A percentile compares a stretch with the other conserved stretches of the same genome.
Evolutionary conservation across 2,888 invertebrate genomes (phyloP).

Genomic region (Busseola fusca): DNA sequence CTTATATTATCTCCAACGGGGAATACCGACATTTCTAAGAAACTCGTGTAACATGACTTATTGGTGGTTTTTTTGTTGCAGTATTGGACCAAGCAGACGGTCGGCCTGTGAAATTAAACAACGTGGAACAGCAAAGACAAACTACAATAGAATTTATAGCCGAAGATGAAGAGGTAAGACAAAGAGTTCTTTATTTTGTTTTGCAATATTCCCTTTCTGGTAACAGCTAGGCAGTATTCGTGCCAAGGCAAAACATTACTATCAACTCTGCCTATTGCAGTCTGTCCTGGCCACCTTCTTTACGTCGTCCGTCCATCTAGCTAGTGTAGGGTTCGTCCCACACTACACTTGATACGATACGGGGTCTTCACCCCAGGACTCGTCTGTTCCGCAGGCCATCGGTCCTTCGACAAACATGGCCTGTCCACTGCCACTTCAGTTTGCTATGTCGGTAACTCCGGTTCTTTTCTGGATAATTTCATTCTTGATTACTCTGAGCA

Average conservation of each 20-base stretch:
- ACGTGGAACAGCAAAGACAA: slow-evolving; percentile 78
- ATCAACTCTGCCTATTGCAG: too few species aligned
- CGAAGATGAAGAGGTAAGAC: slow-evolving; percentile 83
- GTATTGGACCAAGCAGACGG: slow-evolving; percentile 83
- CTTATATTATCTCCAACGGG: slow-evolving; percentile 20
- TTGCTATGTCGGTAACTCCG: too few species aligned
- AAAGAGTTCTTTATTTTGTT: slow-evolving; percentile 4
- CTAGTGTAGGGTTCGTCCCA: too few species aligned
- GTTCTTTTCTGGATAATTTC: too few species aligned
- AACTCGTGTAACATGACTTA: slow-evolving; percentile 42
- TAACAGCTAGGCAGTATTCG: not conserved
- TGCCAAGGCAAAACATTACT: slow-evolving; percentile 2
- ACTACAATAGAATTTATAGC: slow-evolving; percentile 81
- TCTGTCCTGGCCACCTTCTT: too few species aligned
- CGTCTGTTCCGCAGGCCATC: too few species aligned
- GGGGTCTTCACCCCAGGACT: too few species aligned
- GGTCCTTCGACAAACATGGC: too few species aligned
- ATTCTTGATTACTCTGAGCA: too few species aligned
- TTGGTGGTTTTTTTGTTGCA: slow-evolving; percentile 75
- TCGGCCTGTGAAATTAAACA: slow-evolving; percentile 74
- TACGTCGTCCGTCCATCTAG: too few species aligned
- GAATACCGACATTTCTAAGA: slow-evolving; percentile 35
- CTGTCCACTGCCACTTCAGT: too few species aligned
- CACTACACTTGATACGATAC: too few species aligned
- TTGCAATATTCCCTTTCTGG: slow-evolving; percentile 2